A percentile compares a stretch with the other conserved stretches of the same genome.
Evolutionary conservation across 2,888 invertebrate species (phyloP).

Genomic region (Nephrotoma appendiculata): DNA sequence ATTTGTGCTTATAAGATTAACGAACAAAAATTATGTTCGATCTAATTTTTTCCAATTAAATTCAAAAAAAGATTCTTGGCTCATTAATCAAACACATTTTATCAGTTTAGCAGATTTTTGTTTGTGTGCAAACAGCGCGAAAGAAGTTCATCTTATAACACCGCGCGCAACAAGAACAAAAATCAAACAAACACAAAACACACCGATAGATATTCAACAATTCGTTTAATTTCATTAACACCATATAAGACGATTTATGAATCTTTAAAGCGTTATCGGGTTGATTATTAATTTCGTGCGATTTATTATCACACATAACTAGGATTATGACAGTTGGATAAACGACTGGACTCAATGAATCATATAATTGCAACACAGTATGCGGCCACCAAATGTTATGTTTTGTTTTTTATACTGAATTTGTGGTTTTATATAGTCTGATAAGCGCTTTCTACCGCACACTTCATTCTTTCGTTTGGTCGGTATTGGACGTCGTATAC

Average conservation of each 20-base stretch:
- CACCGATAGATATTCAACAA: background rate
- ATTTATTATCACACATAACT: background rate
- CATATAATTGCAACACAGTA: background rate
- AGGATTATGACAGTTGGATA: background rate
- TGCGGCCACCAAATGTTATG: background rate
- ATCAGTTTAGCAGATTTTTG: background rate
- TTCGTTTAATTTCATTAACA: background rate
- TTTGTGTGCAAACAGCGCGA: background rate
- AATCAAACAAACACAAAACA: background rate
- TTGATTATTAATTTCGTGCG: background rate
- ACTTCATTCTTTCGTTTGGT: background rate
- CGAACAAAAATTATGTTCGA: background rate
- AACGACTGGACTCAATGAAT: background rate
- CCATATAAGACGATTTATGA: background rate
- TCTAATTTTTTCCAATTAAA: background rate
- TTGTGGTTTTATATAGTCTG: background rate
- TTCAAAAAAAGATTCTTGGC: background rate
- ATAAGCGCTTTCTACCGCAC: background rate
- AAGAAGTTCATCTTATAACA: background rate
- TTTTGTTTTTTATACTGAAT: background rate
- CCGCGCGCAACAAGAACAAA: background rate
- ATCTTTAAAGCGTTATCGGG: background rate
- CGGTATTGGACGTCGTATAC: background rate
- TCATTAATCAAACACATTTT: background rate
- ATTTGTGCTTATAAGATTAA: background rate